Conservation (phyloP, 2,113 vertebrate species). For the Capra hircus region DNA sequence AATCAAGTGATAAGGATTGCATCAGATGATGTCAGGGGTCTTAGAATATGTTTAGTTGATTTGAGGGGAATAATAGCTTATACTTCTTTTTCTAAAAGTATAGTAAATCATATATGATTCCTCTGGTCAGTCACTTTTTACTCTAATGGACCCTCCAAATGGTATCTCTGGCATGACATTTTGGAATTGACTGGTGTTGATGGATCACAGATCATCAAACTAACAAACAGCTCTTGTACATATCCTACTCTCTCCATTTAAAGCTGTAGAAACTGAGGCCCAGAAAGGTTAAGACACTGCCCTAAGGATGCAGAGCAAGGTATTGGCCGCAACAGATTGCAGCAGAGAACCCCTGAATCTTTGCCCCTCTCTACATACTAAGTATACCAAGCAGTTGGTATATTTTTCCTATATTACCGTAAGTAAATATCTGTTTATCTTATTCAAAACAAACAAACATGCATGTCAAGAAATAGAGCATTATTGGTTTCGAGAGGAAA, state of each 20-base stretch:
- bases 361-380: background rate
- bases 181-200: background rate
- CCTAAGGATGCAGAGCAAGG: background rate
- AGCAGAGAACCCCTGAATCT: no score
- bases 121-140: background rate
- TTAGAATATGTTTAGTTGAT: background rate
- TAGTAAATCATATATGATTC: background rate
- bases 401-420: background rate
- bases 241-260: background rate
- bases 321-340: background rate
- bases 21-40: background rate
- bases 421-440: background rate
- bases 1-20: background rate
- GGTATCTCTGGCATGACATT: background rate
- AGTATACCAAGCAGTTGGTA: background rate
- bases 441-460: constrained; percentile 35
- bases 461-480: background rate
- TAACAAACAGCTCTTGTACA: background rate
- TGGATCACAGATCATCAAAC: background rate
- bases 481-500: background rate
- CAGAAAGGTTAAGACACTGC: background rate
- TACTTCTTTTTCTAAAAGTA: background rate
- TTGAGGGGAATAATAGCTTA: background rate
- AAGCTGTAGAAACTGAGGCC: background rate
- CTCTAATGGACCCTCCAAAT: background rate